Percentiles rank a stretch among this genome's conserved stretches.
phyloP scores from a whole-genome alignment of 2,797 vertebrate genomes.

The Borostomias antarcticus region DNA sequence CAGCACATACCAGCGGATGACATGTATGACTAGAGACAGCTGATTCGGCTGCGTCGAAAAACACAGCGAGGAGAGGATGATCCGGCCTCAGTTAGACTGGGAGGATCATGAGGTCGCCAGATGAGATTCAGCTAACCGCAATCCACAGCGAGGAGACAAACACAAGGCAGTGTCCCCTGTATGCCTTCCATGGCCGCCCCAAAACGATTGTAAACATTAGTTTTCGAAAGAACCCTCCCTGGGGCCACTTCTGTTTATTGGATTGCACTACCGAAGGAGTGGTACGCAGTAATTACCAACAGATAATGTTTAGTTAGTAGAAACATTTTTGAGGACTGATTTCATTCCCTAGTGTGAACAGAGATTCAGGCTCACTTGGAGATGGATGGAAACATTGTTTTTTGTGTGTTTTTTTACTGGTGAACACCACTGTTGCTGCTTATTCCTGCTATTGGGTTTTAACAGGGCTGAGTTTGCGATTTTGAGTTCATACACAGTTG shows the following conservation, averaged over 20 bases:
- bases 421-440: constrained; percentile 8
- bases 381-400: neutral
- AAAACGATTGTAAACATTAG: constrained; percentile 80
- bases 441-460: constrained; percentile 37
- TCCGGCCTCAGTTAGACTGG: constrained; percentile 49
- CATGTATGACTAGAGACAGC: constrained; percentile 67
- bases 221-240: constrained; percentile 62
- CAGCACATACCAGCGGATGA: constrained; percentile 71
- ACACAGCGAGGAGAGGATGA: constrained; percentile 27
- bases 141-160: constrained; percentile 73
- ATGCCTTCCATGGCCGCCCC: constrained; percentile 66
- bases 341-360: constrained; percentile 47
- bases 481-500: constrained; percentile 33
- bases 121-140: constrained; percentile 76
- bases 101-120: constrained; percentile 75
- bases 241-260: constrained; percentile 59
- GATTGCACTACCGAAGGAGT: constrained; percentile 61
- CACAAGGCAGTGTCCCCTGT: constrained; percentile 71
- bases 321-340: constrained; percentile 58
- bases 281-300: constrained; percentile 64
- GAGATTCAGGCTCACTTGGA: constrained; percentile 25
- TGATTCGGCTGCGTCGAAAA: constrained; percentile 39
- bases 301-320: constrained; percentile 66
- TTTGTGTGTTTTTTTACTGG: constrained; percentile 28
- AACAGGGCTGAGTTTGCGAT: constrained; percentile 37